Base-by-base conservation (phyloP, 2,888 invertebrate genomes). In the Barypeithes pellucidus region DNA sequence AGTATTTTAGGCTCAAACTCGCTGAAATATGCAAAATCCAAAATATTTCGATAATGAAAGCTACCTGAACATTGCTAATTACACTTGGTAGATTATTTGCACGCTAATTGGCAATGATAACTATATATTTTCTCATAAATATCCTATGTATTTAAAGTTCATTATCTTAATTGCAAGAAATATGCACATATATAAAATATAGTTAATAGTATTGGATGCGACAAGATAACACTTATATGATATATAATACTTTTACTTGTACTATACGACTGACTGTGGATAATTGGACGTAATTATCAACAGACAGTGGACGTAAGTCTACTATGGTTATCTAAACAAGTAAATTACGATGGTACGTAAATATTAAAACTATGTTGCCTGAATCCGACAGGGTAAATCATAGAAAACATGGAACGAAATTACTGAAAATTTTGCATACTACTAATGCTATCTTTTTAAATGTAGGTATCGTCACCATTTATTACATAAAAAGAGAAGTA, bases 211-310 rank as follows among this genome's bases (percentile, higher is more conserved):
- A 68, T 63, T 72, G 67, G 61, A 75, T 76, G 71, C 72, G 73
- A 77, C 76, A 75, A 70, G 75, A 77, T 76, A 76, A 73, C 72
- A 62, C 70, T 70, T 69, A 79, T 78, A 77, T 72, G 57, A 67
- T n/a, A n/a, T n/a, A n/a, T 67, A 75, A 78, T 76, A 78, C 78
- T 77, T 72, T 65, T 72, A 65, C 75, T 76, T 77, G 75, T 77
- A 74, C 70, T 57, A 69, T 74, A 59, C 68, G 76, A 45, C 76
- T 77, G 76, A 57, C 50, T 43, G 33, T 65, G 16, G 12, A 9
- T 57, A 63, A 70, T 63, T 63, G 22, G 33, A 14, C 9, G 33
- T 7, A 65, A 65, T 57, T 33, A 57, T 33, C 2, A 57, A 33
- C 2, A 16, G 52, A 52, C 52, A 65, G 24, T 47, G 12, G 4